phyloP scores from a whole-genome alignment of 1,140 invertebrate species.

The Oedothorax gibbosus region DNA sequence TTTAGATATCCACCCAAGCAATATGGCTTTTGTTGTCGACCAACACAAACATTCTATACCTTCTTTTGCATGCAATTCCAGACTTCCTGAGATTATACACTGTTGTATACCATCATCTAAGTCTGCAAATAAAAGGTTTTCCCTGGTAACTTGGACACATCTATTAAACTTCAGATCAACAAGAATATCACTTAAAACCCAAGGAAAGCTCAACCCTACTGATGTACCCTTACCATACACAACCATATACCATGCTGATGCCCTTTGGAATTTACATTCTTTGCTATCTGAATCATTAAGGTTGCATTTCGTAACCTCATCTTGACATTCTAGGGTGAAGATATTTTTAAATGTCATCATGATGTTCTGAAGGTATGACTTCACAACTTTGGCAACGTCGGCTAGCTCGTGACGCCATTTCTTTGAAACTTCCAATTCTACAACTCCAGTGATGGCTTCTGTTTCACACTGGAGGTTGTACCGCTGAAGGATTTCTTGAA shows the following conservation, averaged over 20 bases:
- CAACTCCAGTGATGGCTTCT: constrained; percentile 39
- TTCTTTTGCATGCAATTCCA: not conserved
- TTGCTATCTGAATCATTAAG: not conserved
- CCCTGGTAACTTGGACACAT: not conserved
- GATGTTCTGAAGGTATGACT: constrained; percentile 4
- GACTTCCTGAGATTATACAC: constrained; percentile 10
- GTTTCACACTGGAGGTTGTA: constrained; percentile 62
- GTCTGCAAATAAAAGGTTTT: constrained; percentile 15
- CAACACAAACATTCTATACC: not conserved
- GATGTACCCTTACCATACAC: constrained; percentile 8
- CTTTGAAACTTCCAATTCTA: constrained; percentile 16
- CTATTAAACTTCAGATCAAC: constrained; percentile 13
- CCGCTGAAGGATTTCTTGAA: constrained; percentile 64
- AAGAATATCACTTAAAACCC: constrained; percentile 49
- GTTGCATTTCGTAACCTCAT: constrained; percentile 6
- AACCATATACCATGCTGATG: constrained; percentile 54
- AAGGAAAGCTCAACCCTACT: constrained; percentile 39
- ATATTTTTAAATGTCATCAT: not conserved
- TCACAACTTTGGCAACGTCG: constrained; percentile 18
- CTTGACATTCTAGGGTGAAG: constrained; percentile 25
- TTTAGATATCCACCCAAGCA: constrained; percentile 21
- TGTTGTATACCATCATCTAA: constrained; percentile 19
- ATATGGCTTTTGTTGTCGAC: not conserved
- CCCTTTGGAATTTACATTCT: constrained; percentile 25
- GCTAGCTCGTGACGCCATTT: constrained; percentile 30